Base-by-base conservation (phyloP, 2,888 invertebrate genomes). In the Crossocerus cetratus region DNA sequence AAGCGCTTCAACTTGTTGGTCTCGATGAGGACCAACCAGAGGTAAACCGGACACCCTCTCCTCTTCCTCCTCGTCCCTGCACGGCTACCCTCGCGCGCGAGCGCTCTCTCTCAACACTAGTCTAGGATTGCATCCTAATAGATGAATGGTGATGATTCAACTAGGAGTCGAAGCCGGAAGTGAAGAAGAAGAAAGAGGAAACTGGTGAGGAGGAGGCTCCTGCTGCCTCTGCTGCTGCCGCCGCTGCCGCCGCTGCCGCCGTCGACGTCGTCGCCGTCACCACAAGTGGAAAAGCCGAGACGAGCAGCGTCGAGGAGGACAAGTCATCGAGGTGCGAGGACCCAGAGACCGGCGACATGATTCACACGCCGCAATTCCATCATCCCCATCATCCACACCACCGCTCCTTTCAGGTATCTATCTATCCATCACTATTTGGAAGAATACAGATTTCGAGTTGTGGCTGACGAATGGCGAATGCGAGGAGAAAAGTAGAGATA, bases 331-430 rank as follows among this genome's bases (percentile, higher is more conserved):
- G 89, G 79, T 82, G 83, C 86, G 91, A 92, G 84, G 91, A 92
- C 79, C 87, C 91, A 71, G 91, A 92, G 82, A 88, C 91, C 85
- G 90, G 91, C 86, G 92, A 93, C 84, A 93, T 94, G 93, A 93
- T 93, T 90, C 93, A 93, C 90, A 93, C 93, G 78, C 92, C 93
- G 77, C 93, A 93, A 82, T 93, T 93, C 84, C 93, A 93, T 87
- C 93, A 92, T 85, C 91, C 92, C 82, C 92, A 92, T 84, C 87
- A 88, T 83, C 92, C 92, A 55, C 93, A 93, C 86, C 93, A 94
- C 87, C 93, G 94, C 89, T 93, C 92, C 76, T 93, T 95, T 89
- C 95, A 95, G 93, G 96, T 96, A 90, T 91, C n/a, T n/a, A n/a
- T n/a, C n/a, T n/a, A n/a, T n/a, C n/a, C n/a, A n/a, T n/a, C n/a